These are phyloP conservation scores for Thumatha senex DNA, from an alignment of 2,888 invertebrate genomes.

Conservation along the genomic window DNA sequence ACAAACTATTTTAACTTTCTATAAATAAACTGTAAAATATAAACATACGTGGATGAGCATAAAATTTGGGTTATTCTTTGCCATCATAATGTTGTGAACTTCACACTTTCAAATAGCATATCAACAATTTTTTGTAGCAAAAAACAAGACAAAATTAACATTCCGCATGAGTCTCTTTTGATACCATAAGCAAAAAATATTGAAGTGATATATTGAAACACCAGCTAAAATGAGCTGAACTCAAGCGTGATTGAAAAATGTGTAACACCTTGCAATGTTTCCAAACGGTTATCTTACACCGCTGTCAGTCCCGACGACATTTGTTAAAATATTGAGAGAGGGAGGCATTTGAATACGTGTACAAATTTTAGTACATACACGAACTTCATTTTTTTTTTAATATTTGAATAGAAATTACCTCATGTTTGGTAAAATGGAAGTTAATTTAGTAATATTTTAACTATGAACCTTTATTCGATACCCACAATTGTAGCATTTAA, in stretches of 20 bases:
- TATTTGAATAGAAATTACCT: too few relatives aligned
- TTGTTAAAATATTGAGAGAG: constrained; percentile 34
- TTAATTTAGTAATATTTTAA: too few relatives aligned
- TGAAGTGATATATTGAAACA: constrained; percentile 54
- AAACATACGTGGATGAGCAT: too few relatives aligned
- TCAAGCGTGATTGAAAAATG: constrained; percentile 69
- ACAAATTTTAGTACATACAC: constrained; percentile 9
- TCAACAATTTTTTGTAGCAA: not conserved
- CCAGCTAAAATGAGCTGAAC: constrained; percentile 52
- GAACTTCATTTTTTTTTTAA: not conserved
- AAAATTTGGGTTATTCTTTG: too few relatives aligned
- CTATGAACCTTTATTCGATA: too few relatives aligned
- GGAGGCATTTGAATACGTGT: constrained; percentile 12
- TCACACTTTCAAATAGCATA: not conserved
- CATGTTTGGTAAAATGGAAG: too few relatives aligned
- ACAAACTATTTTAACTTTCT: too few relatives aligned
- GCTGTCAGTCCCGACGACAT: constrained; percentile 42
- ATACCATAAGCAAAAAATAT: constrained; percentile 57
- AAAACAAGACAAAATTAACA: constrained; percentile 2
- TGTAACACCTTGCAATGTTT: constrained; percentile 65
- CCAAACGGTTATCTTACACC: constrained; percentile 52
- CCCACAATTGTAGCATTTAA: too few relatives aligned
- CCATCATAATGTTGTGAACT: not conserved
- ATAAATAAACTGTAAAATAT: too few relatives aligned
- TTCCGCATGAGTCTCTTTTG: constrained; percentile 21